Evolutionary conservation across 2,888 invertebrate species (phyloP).

Genomic region (Diaprepes abbreviatus): DNA sequence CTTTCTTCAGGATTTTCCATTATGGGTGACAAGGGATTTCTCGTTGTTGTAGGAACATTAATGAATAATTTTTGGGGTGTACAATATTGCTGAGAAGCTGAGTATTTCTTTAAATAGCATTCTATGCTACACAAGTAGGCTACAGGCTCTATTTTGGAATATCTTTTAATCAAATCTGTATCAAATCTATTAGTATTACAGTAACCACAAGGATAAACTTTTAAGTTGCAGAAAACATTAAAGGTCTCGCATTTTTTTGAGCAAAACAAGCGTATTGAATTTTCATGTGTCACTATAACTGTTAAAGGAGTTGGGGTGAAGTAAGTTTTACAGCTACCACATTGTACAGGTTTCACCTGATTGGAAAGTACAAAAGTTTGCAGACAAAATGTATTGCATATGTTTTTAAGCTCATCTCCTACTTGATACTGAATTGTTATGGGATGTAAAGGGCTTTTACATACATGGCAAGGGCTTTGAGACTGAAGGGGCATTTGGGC

Average conservation of each 20-base stretch:
- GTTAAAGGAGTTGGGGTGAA: neutral
- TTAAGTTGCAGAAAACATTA: neutral
- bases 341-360: neutral
- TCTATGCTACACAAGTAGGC: slow-evolving; percentile 12
- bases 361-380: neutral
- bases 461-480: neutral
- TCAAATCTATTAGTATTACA: slow-evolving; percentile 21
- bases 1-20: neutral
- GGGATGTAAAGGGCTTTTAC: neutral
- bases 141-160: slow-evolving; percentile 14
- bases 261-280: neutral
- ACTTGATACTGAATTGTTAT: slow-evolving; percentile 13
- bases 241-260: slow-evolving; percentile 21
- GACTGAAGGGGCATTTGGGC: neutral
- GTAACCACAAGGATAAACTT: slow-evolving; percentile 4
- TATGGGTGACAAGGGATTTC: neutral
- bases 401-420: slow-evolving; percentile 3
- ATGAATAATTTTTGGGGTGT: neutral
- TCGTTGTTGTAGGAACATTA: neutral
- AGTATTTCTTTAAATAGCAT: slow-evolving; percentile 20
- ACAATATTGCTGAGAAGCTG: neutral
- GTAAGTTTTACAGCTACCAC: slow-evolving; percentile 15
- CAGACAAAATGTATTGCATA: slow-evolving; percentile 4
- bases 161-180: slow-evolving; percentile 26
- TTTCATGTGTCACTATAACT: neutral